Evolutionary conservation across 2,888 invertebrate species (phyloP).

Genomic region (Cephalotes varians): DNA sequence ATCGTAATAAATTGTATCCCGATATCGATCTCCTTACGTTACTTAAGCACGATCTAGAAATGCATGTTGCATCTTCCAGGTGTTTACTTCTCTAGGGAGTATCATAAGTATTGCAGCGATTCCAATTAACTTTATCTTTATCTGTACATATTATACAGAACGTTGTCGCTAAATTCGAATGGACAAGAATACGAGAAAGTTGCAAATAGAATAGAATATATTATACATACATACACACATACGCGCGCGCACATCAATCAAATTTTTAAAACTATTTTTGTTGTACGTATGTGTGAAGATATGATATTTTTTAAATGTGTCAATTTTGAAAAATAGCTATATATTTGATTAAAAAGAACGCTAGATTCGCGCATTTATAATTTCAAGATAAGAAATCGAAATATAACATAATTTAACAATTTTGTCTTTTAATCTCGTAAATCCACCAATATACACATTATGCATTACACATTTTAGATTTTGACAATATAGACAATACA

Average conservation of each 20-base stretch:
- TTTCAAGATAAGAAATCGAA: not conserved
- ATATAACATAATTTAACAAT: not conserved
- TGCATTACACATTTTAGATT: not conserved
- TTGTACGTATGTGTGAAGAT: not conserved
- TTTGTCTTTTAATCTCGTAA: not conserved
- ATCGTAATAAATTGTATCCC: constrained; percentile 69
- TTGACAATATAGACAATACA: not conserved
- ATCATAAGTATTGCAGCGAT: constrained; percentile 68
- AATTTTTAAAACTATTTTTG: not conserved
- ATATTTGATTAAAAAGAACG: not conserved
- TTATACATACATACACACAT: not conserved
- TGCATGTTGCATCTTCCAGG: constrained; percentile 47
- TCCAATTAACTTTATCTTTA: constrained; percentile 75
- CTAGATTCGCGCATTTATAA: not conserved
- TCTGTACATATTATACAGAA: constrained; percentile 73
- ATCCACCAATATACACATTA: no score
- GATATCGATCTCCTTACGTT: constrained; percentile 71
- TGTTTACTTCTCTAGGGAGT: constrained; percentile 40
- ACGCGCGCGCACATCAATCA: not conserved
- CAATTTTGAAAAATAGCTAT: not conserved
- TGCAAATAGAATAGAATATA: not conserved
- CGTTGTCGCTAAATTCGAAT: constrained; percentile 67
- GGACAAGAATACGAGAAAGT: not conserved
- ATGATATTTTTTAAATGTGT: not conserved
- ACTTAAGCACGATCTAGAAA: constrained; percentile 72